Evolutionary conservation across 1,140 invertebrate species (phyloP).

Genomic region (Gryon sp.): DNA sequence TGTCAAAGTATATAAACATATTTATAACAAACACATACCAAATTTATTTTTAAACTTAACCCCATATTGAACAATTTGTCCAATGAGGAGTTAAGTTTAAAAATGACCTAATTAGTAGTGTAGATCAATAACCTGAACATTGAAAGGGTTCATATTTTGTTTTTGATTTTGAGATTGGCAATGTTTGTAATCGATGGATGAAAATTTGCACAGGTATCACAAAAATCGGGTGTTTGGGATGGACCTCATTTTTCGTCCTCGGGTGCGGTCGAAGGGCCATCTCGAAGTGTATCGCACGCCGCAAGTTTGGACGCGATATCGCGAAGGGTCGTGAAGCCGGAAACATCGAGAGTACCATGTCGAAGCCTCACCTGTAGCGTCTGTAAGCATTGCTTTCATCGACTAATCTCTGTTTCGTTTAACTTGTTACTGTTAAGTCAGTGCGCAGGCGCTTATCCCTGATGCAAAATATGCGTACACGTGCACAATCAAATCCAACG

Average conservation of each 20-base stretch:
- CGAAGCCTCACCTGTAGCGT: conserved; percentile 81
- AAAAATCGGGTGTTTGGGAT: conserved; percentile 76
- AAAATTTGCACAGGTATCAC: conserved; percentile 69
- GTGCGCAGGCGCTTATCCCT: conserved; percentile 24
- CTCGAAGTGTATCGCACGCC: conserved; percentile 79
- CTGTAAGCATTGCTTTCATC: conserved; percentile 78
- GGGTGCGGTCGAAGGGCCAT: conserved; percentile 71
- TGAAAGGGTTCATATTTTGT: too few species aligned
- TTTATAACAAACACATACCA: too few species aligned
- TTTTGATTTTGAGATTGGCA: not conserved
- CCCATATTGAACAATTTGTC: too few species aligned
- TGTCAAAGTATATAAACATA: too few species aligned
- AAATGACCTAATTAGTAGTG: too few species aligned
- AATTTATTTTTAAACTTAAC: too few species aligned
- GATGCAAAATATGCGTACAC: conserved; percentile 34
- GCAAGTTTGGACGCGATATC: conserved; percentile 82
- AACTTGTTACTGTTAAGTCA: conserved; percentile 14
- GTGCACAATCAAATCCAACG: not conserved
- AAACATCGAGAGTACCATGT: conserved; percentile 73
- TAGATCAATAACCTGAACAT: too few species aligned
- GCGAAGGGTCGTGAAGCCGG: conserved; percentile 76
- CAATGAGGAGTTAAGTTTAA: too few species aligned
- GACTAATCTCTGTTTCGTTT: conserved; percentile 18
- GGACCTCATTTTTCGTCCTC: conserved; percentile 71
- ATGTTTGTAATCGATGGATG: not conserved